A percentile compares a stretch with the other conserved stretches of the same genome.
Conservation (phyloP, 2,888 invertebrate species). For the Sphaerophoria taeniata region DNA sequence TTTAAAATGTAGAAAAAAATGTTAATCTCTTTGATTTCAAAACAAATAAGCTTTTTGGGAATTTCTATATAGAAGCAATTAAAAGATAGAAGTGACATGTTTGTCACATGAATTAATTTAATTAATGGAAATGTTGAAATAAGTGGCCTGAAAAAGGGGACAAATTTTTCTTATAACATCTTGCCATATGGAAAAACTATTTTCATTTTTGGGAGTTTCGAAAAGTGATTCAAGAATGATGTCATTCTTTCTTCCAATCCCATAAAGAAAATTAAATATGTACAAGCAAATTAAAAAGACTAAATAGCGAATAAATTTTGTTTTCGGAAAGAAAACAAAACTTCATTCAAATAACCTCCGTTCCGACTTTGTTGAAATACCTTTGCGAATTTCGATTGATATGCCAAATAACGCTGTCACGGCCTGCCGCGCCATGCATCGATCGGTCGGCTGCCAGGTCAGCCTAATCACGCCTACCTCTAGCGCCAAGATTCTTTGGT, state of each 20-base stretch:
- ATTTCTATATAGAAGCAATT: no score
- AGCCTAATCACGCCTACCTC: conserved; percentile 69
- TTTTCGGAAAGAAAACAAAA: not conserved
- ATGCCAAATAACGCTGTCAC: conserved; percentile 65
- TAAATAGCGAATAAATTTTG: not conserved
- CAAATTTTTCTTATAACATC: not conserved
- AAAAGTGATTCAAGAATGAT: not conserved
- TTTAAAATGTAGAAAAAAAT: no score
- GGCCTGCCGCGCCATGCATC: conserved; percentile 20
- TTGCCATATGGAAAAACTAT: conserved; percentile 39
- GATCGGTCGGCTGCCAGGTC: conserved; percentile 60
- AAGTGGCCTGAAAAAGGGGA: conserved; percentile 37
- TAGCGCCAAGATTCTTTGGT: conserved; percentile 71
- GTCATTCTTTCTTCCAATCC: not conserved
- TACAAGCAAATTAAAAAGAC: not conserved
- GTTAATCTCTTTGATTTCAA: no score
- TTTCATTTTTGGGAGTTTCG: not conserved
- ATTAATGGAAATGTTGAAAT: conserved; percentile 16
- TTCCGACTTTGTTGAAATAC: conserved; percentile 45
- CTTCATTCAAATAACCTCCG: conserved; percentile 45
- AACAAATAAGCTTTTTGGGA: no score
- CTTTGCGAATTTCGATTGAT: conserved; percentile 30
- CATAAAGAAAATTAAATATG: not conserved
- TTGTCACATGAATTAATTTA: conserved; percentile 31
- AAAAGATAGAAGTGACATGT: no score